These are phyloP conservation scores for Drosophila nebulosa DNA, from an alignment of 1,140 invertebrate species.

Conservation along the genomic window DNA sequence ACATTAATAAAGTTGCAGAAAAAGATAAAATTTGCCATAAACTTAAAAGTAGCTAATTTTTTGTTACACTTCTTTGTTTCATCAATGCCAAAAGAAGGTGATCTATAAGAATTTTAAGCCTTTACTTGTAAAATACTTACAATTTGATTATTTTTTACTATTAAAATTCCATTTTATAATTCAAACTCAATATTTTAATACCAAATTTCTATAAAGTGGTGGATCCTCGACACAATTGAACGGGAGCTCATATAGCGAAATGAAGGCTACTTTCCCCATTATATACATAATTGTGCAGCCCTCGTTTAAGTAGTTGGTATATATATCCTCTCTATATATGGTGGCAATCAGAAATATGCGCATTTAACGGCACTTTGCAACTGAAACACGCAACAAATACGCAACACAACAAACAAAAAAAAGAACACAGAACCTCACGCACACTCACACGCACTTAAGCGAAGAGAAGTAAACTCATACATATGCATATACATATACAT, in stretches of 20 bases:
- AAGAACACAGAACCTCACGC: conserved; percentile 11
- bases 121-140: no score
- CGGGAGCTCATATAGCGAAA: no score
- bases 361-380: conserved; percentile 46
- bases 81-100: no score
- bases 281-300: not conserved
- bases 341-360: conserved; percentile 10
- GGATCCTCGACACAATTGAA: no score
- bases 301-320: not conserved
- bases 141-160: no score
- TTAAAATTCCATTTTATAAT: no score
- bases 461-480: not conserved
- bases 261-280: no score
- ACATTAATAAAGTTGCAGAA: not conserved
- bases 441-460: not conserved
- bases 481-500: not conserved
- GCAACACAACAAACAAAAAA: conserved; percentile 27
- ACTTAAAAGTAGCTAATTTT: not conserved
- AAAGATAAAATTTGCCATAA: not conserved
- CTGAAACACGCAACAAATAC: conserved; percentile 32
- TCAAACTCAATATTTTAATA: no score
- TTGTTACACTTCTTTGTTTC: no score
- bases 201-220: no score
- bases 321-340: not conserved
- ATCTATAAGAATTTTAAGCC: no score